Evolutionary conservation across 2,113 vertebrate genomes (phyloP), one percentile per base, ranked within the genome.

Genomic region (Chaenogobius annularis): DNA sequence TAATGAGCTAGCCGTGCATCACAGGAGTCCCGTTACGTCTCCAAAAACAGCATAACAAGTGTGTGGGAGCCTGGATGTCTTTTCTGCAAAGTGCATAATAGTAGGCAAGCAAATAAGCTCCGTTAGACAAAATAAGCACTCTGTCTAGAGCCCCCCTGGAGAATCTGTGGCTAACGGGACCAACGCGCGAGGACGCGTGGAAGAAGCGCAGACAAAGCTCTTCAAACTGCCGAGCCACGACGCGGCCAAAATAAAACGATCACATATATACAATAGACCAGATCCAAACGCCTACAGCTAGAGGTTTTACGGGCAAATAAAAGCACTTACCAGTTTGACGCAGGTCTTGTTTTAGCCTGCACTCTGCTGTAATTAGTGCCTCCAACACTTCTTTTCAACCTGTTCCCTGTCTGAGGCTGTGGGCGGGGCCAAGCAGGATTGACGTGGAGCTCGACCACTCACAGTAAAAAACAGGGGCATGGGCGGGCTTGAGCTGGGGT

Each of bases 321-420:
- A 56, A 23, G 5, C 68, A 2, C 89, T 87, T 55, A 92, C 91
- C 91, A 92, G 90, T 70, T 91, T 91, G 89, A 72, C 37, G 83
- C 84, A 17, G 35, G 56, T 89, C 76, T 56, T 74, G 76, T 82
- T 80, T 82, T 80, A 83, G 72, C 19, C 67, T 80, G 82, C 66
- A 87, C 85, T 77, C 81, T 65, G 79, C 54, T 58, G 70, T 82
- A 77, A 84, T 63, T 22, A 61, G 4, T 10, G 56, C 52, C 64
- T 71, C 44, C 31, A 14, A 55, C 68, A 70, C 78, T 72, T 71
- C 37, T 40, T 0, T 62, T 65, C 76, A 87, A 86, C 83, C 83
- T 88, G 82, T 62, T 87, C 63, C 19, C 12, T n/a, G 19, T n/a
- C 62, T 66, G 55, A 20, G 43, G 47, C 77, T 52, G 79, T 17